Evolutionary conservation across 2,888 invertebrate species (phyloP), one percentile per base, ranked within the genome.

Genomic region (Drosophila borealis): DNA sequence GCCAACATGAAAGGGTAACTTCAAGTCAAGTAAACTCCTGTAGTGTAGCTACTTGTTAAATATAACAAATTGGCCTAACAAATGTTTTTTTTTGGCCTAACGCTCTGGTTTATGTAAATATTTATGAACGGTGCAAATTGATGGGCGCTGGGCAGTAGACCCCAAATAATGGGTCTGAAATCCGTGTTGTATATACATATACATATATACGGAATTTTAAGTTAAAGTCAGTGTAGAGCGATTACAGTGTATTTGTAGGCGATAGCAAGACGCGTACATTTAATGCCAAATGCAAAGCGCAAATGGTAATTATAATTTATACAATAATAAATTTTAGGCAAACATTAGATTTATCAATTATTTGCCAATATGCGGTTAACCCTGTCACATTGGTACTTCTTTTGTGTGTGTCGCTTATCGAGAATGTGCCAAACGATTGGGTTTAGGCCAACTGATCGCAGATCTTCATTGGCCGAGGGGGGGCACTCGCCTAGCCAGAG

Each of bases 311-410:
- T 66, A 74, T 72, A 67, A 70, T 70, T 72, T 66, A 70, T 70
- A 81, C 70, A 74, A 61, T 74, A 71, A 70, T 79, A 81, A 78
- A 69, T 80, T 64, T 54, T 69, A 53, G 17, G 60, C 78, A 83
- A 86, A 87, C 78, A 87, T 78, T 78, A 73, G 64, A 80, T 81
- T 81, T 80, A 80, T 86, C 79, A 79, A 77, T 79, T 69, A 83
- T 78, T 74, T 66, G 49, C 54, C 78, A n/a, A n/a, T n/a, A 67
- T 79, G 74, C 51, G 69, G 29, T 48, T 67, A 53, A 41, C 36
- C 55, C 70, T 85, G 88, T 77, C 88, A 85, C 61, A 66, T 37
- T 73, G 80, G 73, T 56, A 81, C 81, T 74, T 36, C 54, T 37
- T 14, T 17, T 17, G 17, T 44, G 19, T 50, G 39, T 14, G 14